Evolutionary conservation across 2,888 invertebrate species (phyloP), one percentile per base, ranked within the genome.

Genomic region (Nebria salina): DNA sequence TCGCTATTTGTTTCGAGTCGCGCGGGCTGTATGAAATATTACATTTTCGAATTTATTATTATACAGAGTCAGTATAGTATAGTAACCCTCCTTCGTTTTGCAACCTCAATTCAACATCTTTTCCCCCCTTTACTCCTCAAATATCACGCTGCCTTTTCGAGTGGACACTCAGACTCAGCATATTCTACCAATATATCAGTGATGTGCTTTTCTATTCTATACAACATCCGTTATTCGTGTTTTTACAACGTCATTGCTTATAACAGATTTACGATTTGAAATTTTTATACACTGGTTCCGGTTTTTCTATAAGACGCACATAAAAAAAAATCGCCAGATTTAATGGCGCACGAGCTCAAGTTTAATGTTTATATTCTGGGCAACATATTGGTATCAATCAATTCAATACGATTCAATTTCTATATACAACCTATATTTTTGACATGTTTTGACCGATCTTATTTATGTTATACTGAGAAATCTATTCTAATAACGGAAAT

Each of bases 131-230:
- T 26, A 20, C 68, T 26, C 68, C 26, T 68, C 26, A 20, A 11
- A 26, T 68, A 26, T 11, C 68, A 20, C 68, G 26, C 68, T 15
- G 20, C 20, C 68, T 8, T 34, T 26, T 20, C 68, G 20, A 68
- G 20, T 73, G 73, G 41, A 73, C 41, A 73, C 41, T 73, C 73
- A 73, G 73, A 73, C 41, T 73, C 73, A 73, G 73, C 73, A 73
- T 73, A 73, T 73, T 73, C 73, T 73, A 41, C 73, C 73, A 73
- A 73, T 73, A 73, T 73, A 68, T 68, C 20, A 25, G 26, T 68
- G 26, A 68, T 68, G 26, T 68, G 8, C 26, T 8, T 68, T 25
- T 68, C 20, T 68, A 68, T 68, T 25, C 26, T 25, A 25, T 25
- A 13, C 13, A 42, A 15, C 43, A 41, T 26, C 73, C 20, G 68